These are phyloP conservation scores for Gallinago stenura DNA, from an alignment of 2,797 vertebrate species.

Conservation along the genomic window DNA sequence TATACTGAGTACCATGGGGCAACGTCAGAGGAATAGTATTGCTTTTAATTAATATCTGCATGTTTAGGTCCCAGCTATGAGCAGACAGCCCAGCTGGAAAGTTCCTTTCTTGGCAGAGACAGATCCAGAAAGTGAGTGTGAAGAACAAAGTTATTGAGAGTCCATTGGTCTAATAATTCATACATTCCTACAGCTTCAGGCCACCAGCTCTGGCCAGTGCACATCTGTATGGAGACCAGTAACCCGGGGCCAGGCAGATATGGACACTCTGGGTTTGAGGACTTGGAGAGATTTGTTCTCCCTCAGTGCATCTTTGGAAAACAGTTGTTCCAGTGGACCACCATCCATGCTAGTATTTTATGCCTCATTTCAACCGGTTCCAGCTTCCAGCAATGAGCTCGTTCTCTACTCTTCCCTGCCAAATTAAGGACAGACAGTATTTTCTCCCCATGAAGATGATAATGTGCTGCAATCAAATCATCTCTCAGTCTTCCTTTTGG, in stretches of 20 bases:
- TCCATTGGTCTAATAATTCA: neutral
- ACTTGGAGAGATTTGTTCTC: neutral
- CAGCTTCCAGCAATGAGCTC: neutral
- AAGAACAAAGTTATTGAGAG: neutral
- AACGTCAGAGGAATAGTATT: neutral
- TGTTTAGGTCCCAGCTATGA: neutral
- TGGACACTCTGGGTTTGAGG: neutral
- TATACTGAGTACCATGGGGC: neutral
- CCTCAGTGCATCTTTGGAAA: neutral
- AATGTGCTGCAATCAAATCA: neutral
- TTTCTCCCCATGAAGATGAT: neutral
- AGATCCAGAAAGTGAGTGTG: neutral
- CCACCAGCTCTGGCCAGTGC: neutral
- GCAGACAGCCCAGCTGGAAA: neutral
- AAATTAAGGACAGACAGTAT: neutral
- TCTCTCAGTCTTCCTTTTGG: neutral
- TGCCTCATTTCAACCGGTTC: slow-evolving; percentile 14
- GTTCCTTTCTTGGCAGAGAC: neutral
- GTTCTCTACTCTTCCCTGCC: neutral
- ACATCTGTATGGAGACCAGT: neutral
- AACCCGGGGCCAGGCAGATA: neutral
- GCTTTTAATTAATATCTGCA: neutral
- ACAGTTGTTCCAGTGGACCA: neutral
- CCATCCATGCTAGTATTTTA: neutral
- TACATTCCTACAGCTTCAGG: neutral